Conservation (phyloP, 2,888 invertebrate species). For the Epirrhoe alternata region DNA sequence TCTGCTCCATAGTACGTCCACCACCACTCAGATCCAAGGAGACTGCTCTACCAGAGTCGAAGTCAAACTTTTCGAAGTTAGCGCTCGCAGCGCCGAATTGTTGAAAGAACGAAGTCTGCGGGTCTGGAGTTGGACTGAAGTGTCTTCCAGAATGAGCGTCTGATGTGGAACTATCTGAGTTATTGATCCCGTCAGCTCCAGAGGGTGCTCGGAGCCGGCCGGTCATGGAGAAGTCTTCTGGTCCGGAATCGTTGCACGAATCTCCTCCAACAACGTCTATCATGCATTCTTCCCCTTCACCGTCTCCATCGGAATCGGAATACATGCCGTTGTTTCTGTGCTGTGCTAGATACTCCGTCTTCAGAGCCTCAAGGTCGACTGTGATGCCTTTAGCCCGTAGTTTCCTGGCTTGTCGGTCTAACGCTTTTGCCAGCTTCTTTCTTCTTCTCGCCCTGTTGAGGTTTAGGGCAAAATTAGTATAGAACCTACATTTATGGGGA, state of each 20-base stretch:
- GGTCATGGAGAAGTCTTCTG: constrained; percentile 87
- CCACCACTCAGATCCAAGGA: constrained; percentile 79
- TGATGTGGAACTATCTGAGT: constrained; percentile 84
- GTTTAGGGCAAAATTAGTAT: constrained; percentile 82
- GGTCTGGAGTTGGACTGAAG: constrained; percentile 78
- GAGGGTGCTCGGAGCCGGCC: constrained; percentile 85
- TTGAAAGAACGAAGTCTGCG: constrained; percentile 78
- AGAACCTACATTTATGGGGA: constrained; percentile 67
- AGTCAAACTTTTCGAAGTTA: constrained; percentile 80
- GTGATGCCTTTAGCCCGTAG: constrained; percentile 95
- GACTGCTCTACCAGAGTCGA: constrained; percentile 79
- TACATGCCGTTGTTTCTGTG: constrained; percentile 86
- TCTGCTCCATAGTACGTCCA: constrained; percentile 73
- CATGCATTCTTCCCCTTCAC: constrained; percentile 89
- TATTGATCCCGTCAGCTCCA: constrained; percentile 84
- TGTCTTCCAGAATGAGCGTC: constrained; percentile 78
- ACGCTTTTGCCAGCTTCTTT: constrained; percentile 95
- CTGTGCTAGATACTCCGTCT: constrained; percentile 93
- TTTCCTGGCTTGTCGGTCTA: constrained; percentile 96
- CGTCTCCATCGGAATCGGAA: constrained; percentile 85
- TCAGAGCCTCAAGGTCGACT: constrained; percentile 93
- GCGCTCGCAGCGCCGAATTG: constrained; percentile 70
- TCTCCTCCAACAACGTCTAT: constrained; percentile 95
- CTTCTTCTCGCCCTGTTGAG: constrained; percentile 91
- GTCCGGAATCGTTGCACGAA: constrained; percentile 88